Conservation (phyloP, 92 coral and sea anemone species). For the Ricordea florida region DNA sequence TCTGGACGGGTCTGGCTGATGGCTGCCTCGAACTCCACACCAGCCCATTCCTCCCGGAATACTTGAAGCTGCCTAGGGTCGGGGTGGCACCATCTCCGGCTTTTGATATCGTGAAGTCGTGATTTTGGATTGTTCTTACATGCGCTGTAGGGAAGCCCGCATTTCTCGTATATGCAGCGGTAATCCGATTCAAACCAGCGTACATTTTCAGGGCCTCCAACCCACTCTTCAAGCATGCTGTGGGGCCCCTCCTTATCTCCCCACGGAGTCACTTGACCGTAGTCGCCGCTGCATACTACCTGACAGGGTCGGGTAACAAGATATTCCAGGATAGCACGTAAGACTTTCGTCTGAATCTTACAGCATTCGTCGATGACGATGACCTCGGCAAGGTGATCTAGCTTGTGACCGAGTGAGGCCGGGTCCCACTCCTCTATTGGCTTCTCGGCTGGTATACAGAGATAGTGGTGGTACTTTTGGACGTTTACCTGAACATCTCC, state of each 20-base stretch:
- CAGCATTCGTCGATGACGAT: conserved; percentile 40
- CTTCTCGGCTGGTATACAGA: conserved; percentile 24
- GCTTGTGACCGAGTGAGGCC: conserved; percentile 11
- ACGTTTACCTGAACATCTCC: neutral
- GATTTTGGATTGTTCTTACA: neutral
- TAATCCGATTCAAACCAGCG: conserved; percentile 31
- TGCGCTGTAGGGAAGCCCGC: neutral
- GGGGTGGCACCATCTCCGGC: conserved; percentile 7
- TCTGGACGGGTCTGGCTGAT: neutral
- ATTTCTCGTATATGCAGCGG: conserved; percentile 12
- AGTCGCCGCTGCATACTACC: conserved; percentile 30
- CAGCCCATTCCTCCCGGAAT: conserved; percentile 10
- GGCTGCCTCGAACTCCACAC: conserved; percentile 15
- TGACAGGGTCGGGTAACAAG: conserved; percentile 20
- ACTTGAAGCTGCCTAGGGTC: conserved; percentile 13
- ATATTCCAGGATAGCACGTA: conserved; percentile 11
- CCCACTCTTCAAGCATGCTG: conserved; percentile 38
- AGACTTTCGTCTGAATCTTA: conserved; percentile 9
- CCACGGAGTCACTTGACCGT: conserved; percentile 39
- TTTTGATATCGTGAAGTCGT: neutral
- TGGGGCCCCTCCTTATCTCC: conserved; percentile 48
- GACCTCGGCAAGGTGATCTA: conserved; percentile 19
- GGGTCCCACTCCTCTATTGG: conserved; percentile 52
- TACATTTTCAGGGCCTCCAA: conserved; percentile 1
- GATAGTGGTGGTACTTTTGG: conserved; percentile 35